phyloP scores from a whole-genome alignment of 2,113 vertebrate species.

The Stigmatopora argus region DNA sequence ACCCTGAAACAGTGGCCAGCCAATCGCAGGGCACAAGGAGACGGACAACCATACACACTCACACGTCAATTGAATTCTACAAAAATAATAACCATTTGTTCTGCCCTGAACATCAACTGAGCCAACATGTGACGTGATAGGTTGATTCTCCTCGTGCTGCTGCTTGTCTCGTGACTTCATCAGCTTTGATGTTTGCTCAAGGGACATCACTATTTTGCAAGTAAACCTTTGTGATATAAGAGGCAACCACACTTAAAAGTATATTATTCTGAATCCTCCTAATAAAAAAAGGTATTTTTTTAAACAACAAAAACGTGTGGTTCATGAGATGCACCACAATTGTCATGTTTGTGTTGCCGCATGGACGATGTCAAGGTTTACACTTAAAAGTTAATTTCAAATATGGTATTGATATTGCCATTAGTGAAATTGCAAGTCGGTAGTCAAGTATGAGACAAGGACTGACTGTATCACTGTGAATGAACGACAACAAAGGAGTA shows the following conservation, averaged over 20 bases:
- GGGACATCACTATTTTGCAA: conserved; percentile 7
- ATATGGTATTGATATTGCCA: not conserved
- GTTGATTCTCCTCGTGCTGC: conserved; percentile 21
- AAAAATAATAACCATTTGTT: conserved; percentile 32
- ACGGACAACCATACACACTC: no score
- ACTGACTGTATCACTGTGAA: not conserved
- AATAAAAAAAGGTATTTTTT: conserved; percentile 11
- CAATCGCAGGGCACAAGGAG: no score
- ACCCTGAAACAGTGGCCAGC: no score
- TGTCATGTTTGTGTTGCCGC: conserved; percentile 5
- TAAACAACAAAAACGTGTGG: conserved; percentile 14
- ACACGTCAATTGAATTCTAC: conserved; percentile 49
- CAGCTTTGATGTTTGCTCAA: not conserved
- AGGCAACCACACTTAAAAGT: not conserved
- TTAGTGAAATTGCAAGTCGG: not conserved
- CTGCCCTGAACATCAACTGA: conserved; percentile 26
- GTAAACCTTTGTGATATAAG: conserved; percentile 4
- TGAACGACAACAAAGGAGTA: not conserved
- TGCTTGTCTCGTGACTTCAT: conserved; percentile 32
- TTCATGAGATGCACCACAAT: conserved; percentile 50
- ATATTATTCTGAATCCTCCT: not conserved
- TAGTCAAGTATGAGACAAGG: not conserved
- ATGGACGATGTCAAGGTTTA: not conserved
- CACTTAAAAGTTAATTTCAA: not conserved
- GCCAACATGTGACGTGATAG: conserved; percentile 41